Conservation (phyloP, 2,113 vertebrate genomes). For the Actenoides hombroni region DNA sequence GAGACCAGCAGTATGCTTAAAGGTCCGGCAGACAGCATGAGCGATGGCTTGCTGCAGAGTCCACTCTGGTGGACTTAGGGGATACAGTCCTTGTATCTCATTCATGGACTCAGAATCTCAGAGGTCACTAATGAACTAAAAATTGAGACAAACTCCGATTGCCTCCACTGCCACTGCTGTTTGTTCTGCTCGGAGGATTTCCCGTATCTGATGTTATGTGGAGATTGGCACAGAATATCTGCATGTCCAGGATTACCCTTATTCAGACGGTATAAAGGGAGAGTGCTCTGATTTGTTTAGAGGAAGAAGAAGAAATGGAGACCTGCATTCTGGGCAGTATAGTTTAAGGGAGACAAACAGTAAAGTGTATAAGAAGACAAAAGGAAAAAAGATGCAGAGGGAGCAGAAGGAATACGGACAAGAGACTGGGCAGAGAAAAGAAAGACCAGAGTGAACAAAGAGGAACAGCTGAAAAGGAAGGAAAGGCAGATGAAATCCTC, state of each 20-base stretch:
- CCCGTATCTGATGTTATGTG: background rate
- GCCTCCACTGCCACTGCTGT: background rate
- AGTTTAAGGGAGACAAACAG: background rate
- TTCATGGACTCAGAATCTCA: background rate
- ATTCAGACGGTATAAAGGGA: background rate
- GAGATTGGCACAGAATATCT: background rate
- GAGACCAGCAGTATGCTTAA: background rate
- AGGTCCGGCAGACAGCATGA: background rate
- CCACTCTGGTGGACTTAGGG: background rate
- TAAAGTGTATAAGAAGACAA: background rate
- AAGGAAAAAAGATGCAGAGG: background rate
- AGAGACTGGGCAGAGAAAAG: background rate
- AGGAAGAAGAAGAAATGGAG: background rate
- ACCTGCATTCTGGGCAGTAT: background rate
- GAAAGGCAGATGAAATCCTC: background rate
- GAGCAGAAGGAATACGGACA: background rate
- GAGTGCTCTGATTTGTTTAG: background rate
- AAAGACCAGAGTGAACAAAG: background rate
- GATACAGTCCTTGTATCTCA: background rate
- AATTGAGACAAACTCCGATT: background rate
- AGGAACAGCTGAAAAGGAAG: background rate
- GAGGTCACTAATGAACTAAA: background rate
- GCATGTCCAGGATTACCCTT: background rate
- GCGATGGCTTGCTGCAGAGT: background rate
- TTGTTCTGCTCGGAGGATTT: background rate